Conservation (phyloP, 2,888 invertebrate genomes). For the Erynnis tages region DNA sequence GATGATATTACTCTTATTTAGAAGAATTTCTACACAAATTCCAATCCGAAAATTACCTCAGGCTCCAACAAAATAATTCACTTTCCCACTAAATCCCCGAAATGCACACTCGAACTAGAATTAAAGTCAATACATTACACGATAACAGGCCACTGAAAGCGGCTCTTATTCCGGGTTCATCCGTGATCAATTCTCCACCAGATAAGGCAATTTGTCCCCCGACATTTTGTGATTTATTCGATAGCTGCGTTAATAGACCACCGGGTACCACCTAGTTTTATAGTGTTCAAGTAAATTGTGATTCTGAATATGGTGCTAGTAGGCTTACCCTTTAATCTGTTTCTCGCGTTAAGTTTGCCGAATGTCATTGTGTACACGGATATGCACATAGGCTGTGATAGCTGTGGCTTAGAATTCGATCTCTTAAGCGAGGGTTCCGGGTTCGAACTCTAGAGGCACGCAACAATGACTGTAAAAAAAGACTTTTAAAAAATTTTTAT, state of each 20-base stretch:
- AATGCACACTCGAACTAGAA: neutral
- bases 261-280: neutral
- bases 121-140: conserved; percentile 7
- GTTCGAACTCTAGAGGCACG: too few species aligned
- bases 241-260: conserved; percentile 31
- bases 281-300: neutral
- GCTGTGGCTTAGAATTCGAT: too few species aligned
- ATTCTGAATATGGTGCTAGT: neutral
- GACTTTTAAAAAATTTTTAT: too few species aligned
- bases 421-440: too few species aligned
- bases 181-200: conserved; percentile 19
- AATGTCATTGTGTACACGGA: too few species aligned
- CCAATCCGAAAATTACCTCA: neutral
- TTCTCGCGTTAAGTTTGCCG: too few species aligned
- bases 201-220: conserved; percentile 35
- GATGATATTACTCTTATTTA: too few species aligned
- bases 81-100: neutral
- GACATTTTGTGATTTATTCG: conserved; percentile 33
- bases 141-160: conserved; percentile 12
- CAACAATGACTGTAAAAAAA: too few species aligned
- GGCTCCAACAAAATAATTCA: neutral
- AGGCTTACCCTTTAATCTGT: too few species aligned
- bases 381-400: too few species aligned
- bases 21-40: neutral
- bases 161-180: conserved; percentile 20